Conservation (phyloP, 2,888 invertebrate genomes). For the Muschampia plurimacula region DNA sequence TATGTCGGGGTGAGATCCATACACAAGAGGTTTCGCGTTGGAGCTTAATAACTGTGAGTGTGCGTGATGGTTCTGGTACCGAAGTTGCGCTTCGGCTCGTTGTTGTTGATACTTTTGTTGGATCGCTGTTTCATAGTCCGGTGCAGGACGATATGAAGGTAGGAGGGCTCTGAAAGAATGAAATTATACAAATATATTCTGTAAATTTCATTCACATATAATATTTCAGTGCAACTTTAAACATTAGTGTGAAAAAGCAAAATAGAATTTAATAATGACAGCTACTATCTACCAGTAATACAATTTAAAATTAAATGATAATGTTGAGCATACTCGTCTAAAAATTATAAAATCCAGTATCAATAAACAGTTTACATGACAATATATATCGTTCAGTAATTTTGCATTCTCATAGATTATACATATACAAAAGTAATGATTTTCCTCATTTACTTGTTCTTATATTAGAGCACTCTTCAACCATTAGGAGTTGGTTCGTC, state of each 20-base stretch:
- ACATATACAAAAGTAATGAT: not conserved
- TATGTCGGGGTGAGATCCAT: constrained; percentile 92
- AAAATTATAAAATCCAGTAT: too few species aligned
- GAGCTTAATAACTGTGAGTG: constrained; percentile 57
- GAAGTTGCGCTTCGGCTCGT: constrained; percentile 68
- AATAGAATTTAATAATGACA: too few species aligned
- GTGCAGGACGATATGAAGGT: constrained; percentile 95
- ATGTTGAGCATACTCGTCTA: too few species aligned
- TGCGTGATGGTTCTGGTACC: constrained; percentile 70
- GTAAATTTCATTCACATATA: too few species aligned
- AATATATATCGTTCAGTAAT: not conserved
- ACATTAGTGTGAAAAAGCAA: too few species aligned
- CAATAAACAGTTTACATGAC: too few species aligned
- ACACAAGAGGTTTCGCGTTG: constrained; percentile 73
- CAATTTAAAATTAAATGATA: too few species aligned
- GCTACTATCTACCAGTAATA: too few species aligned
- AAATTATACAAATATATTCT: too few species aligned
- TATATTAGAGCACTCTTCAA: not conserved
- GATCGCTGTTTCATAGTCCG: constrained; percentile 97
- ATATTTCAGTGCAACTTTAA: too few species aligned
- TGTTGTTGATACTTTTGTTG: constrained; percentile 91
- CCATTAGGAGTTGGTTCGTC: not conserved
- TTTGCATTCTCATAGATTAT: not conserved
- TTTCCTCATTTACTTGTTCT: not conserved
- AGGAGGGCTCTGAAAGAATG: constrained; percentile 87